A percentile compares a stretch with the other conserved stretches of the same genome.
Evolutionary conservation across 1,140 invertebrate genomes (phyloP).

Genomic region (Palaemon carinicauda): DNA sequence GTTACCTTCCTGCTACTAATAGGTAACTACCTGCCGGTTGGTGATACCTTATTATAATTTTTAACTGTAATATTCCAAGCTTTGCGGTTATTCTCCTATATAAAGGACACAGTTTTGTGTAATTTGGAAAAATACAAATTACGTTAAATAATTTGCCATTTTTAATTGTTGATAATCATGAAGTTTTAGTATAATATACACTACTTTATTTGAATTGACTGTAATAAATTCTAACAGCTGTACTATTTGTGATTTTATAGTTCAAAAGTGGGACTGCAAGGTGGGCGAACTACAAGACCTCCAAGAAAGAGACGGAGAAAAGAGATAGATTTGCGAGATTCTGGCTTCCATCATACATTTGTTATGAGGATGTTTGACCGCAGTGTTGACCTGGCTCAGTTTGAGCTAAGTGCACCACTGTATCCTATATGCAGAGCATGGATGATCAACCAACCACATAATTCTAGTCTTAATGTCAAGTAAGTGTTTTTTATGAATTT

Average conservation of each 20-base stretch:
- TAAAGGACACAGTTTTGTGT: too few relatives aligned
- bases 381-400: conserved; percentile 92
- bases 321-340: conserved; percentile 64
- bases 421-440: conserved; percentile 95
- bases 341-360: conserved; percentile 77
- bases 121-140: too few relatives aligned
- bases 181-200: too few relatives aligned
- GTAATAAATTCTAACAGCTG: too few relatives aligned
- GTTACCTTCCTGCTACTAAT: too few relatives aligned
- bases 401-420: conserved; percentile 85
- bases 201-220: too few relatives aligned
- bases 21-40: too few relatives aligned
- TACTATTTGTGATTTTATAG: not conserved
- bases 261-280: conserved; percentile 17
- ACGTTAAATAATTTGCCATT: too few relatives aligned
- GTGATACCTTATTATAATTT: too few relatives aligned
- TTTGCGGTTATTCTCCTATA: too few relatives aligned
- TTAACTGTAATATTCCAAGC: too few relatives aligned
- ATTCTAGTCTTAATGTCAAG: conserved; percentile 69
- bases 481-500: conserved; percentile 10
- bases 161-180: too few relatives aligned
- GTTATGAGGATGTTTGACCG: conserved; percentile 95
- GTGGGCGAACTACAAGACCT: conserved; percentile 28
- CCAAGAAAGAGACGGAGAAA: conserved; percentile 63
- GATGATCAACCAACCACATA: conserved; percentile 87